Percentiles rank a stretch among this genome's conserved stretches.
phyloP scores from a whole-genome alignment of 35 echinoderm and acorn worm species.

The Apostichopus japonicus region DNA sequence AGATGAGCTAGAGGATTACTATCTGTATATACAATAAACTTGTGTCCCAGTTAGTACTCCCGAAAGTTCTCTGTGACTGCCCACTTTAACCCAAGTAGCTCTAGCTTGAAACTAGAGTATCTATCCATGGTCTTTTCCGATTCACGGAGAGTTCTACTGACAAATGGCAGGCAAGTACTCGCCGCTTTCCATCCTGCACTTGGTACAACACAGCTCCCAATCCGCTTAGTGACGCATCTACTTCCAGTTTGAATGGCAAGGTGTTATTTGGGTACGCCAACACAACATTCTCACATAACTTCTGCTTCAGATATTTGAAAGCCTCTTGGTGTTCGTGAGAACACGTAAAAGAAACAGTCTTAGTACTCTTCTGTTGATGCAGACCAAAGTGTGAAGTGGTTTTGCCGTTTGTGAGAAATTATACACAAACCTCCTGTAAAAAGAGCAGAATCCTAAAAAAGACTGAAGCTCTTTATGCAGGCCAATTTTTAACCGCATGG shows the following conservation, averaged over 20 bases:
- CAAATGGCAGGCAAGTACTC: neutral
- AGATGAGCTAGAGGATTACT: no score
- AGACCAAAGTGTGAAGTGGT: conserved; percentile 9
- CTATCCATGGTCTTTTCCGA: no score
- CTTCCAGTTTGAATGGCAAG: no score
- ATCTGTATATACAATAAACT: no score
- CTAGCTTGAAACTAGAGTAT: no score
- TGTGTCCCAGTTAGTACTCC: no score
- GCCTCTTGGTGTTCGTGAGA: neutral
- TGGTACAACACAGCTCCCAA: conserved; percentile 43
- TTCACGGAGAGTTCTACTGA: no score
- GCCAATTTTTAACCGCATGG: neutral
- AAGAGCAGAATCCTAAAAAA: conserved; percentile 29
- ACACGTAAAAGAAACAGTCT: neutral
- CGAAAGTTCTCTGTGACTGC: no score
- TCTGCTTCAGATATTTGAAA: neutral
- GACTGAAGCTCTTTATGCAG: neutral
- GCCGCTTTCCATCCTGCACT: neutral
- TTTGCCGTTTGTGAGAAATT: conserved; percentile 18
- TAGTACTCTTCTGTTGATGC: neutral
- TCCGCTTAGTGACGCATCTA: conserved; percentile 31
- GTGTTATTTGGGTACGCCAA: conserved; percentile 61
- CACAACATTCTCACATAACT: neutral
- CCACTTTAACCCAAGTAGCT: no score
- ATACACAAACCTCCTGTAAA: conserved; percentile 9